Percentiles rank a stretch among this genome's conserved stretches.
These are phyloP conservation scores for Podarcis lilfordi DNA, from an alignment of 2,797 vertebrate species.

Conservation along the genomic window DNA sequence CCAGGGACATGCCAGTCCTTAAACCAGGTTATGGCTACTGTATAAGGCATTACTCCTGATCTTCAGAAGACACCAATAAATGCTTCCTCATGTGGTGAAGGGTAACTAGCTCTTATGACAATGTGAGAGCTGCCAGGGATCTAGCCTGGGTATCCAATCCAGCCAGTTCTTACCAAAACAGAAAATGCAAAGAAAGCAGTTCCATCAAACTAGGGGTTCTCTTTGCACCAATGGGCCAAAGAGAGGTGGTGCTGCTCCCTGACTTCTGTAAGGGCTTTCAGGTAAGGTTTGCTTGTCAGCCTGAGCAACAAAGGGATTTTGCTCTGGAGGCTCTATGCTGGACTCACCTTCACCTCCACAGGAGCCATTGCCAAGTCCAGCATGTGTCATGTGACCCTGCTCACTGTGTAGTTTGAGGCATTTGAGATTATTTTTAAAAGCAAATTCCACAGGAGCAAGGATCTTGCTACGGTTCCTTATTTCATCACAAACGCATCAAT, in stretches of 20 bases:
- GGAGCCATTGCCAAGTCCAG: neutral
- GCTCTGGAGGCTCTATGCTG: neutral
- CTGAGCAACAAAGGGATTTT: neutral
- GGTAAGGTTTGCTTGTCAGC: neutral
- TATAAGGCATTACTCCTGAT: neutral
- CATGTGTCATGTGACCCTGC: too few species aligned
- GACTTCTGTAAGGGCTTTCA: neutral
- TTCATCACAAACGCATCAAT: constrained; percentile 52
- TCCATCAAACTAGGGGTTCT: neutral
- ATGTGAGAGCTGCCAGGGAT: too few species aligned
- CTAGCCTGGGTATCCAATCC: too few species aligned
- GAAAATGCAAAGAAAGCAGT: too few species aligned
- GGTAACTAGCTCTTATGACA: neutral
- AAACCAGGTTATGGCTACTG: neutral
- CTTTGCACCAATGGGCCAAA: neutral
- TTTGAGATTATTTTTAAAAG: constrained; percentile 32
- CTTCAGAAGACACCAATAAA: neutral
- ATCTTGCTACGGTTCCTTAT: constrained; percentile 40
- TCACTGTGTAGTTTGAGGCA: neutral
- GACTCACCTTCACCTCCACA: too few species aligned
- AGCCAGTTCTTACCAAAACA: neutral
- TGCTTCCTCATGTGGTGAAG: neutral
- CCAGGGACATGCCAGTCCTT: neutral
- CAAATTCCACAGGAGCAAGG: constrained; percentile 27
- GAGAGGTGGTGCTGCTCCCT: neutral